Evolutionary conservation across 2,888 invertebrate species (phyloP).

Genomic region (Odontomyia ornata): DNA sequence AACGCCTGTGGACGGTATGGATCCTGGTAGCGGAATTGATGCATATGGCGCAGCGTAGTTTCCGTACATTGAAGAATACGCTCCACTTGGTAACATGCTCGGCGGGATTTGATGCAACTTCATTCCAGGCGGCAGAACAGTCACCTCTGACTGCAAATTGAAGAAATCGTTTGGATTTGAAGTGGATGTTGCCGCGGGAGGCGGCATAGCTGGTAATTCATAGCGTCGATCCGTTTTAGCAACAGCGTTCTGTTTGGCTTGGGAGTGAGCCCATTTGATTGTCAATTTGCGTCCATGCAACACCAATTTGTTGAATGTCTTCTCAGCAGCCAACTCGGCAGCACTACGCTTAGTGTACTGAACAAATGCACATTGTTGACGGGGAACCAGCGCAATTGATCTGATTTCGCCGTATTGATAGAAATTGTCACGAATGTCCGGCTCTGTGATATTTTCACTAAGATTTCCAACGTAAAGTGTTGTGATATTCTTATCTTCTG

Average conservation of each 20-base stretch:
- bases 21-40: constrained; percentile 58
- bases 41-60: constrained; percentile 63
- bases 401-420: constrained; percentile 99
- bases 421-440: constrained; percentile 93
- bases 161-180: constrained; percentile 72
- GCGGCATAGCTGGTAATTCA: constrained; percentile 82
- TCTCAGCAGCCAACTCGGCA: constrained; percentile 93
- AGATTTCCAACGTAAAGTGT: constrained; percentile 97
- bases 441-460: constrained; percentile 87
- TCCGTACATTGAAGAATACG: constrained; percentile 59
- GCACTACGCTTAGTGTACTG: constrained; percentile 91
- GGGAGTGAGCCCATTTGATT: constrained; percentile 99
- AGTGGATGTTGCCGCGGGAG: constrained; percentile 68
- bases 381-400: constrained; percentile 87
- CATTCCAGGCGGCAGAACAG: constrained; percentile 63
- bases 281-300: constrained; percentile 86
- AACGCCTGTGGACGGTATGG: constrained; percentile 54
- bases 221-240: constrained; percentile 67
- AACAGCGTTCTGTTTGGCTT: constrained; percentile 73
- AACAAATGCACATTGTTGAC: constrained; percentile 96
- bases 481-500: constrained; percentile 95
- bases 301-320: constrained; percentile 91
- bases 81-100: constrained; percentile 60
- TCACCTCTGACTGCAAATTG: constrained; percentile 67
- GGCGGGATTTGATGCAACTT: constrained; percentile 63